These are phyloP conservation scores for Crematogaster levior DNA, from an alignment of 2,888 invertebrate species.

Conservation along the genomic window DNA sequence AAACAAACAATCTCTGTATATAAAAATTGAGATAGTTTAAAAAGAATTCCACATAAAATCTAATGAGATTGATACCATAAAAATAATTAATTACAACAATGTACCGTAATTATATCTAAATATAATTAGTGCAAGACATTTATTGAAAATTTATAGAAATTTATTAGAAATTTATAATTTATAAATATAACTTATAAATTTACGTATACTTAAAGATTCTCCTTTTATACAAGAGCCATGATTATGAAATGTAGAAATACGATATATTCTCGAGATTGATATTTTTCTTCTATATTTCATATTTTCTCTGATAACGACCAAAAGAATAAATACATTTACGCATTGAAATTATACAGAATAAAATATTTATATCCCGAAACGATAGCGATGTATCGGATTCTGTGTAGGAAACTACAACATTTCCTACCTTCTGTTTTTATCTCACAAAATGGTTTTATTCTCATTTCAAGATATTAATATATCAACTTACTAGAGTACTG, in stretches of 20 bases:
- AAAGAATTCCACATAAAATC: background rate
- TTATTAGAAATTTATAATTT: background rate
- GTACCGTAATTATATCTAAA: background rate
- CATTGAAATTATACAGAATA: background rate
- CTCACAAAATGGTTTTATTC: background rate
- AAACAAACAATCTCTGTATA: background rate
- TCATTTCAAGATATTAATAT: conserved; percentile 5
- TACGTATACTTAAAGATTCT: background rate
- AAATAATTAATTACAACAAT: background rate
- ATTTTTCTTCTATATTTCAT: background rate
- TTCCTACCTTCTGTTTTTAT: conserved; percentile 4
- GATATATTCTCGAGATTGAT: background rate
- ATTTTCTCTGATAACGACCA: background rate
- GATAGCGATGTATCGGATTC: background rate
- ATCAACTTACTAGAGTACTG: background rate
- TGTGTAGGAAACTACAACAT: background rate
- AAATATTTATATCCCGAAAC: background rate
- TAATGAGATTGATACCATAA: background rate
- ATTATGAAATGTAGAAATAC: background rate
- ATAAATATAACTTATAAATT: background rate
- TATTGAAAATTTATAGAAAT: background rate
- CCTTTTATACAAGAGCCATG: background rate
- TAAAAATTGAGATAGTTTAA: background rate
- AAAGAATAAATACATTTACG: background rate
- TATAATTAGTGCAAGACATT: background rate